phyloP scores from a whole-genome alignment of 2,888 invertebrate species.

The Chirona hameri region DNA sequence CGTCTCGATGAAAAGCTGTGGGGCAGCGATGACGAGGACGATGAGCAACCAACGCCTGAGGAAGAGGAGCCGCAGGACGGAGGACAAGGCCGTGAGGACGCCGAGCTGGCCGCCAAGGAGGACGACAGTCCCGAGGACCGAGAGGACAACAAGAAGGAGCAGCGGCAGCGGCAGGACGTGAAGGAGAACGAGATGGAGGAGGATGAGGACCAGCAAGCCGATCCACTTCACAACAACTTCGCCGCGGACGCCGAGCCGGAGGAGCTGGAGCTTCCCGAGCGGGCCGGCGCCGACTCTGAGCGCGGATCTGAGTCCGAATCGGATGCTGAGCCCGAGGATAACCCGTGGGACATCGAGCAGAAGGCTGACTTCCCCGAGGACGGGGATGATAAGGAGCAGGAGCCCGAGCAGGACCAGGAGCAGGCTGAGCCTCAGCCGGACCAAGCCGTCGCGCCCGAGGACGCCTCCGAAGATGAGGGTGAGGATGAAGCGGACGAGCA shows the following conservation, averaged over 20 bases:
- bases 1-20: conserved; percentile 50
- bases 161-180: conserved; percentile 48
- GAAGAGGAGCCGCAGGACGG: conserved; percentile 51
- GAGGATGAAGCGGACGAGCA: conserved; percentile 46
- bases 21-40: conserved; percentile 69
- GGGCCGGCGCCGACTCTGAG: conserved; percentile 39
- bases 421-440: conserved; percentile 44
- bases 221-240: conserved; percentile 43
- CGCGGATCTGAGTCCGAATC: conserved; percentile 43
- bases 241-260: conserved; percentile 46
- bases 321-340: conserved; percentile 52
- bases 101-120: conserved; percentile 73
- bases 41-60: conserved; percentile 61
- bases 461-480: conserved; percentile 51
- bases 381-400: conserved; percentile 47
- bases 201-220: conserved; percentile 43
- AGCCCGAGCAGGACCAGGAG: conserved; percentile 41
- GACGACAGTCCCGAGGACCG: conserved; percentile 49
- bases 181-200: conserved; percentile 45
- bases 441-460: conserved; percentile 46
- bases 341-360: conserved; percentile 40
- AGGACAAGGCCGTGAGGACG: conserved; percentile 48
- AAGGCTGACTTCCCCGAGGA: not conserved
- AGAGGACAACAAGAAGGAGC: conserved; percentile 52
- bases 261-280: conserved; percentile 46